Evolutionary conservation across 2,113 vertebrate species (phyloP), one percentile per base, ranked within the genome.

Genomic region (Centropristis striata): DNA sequence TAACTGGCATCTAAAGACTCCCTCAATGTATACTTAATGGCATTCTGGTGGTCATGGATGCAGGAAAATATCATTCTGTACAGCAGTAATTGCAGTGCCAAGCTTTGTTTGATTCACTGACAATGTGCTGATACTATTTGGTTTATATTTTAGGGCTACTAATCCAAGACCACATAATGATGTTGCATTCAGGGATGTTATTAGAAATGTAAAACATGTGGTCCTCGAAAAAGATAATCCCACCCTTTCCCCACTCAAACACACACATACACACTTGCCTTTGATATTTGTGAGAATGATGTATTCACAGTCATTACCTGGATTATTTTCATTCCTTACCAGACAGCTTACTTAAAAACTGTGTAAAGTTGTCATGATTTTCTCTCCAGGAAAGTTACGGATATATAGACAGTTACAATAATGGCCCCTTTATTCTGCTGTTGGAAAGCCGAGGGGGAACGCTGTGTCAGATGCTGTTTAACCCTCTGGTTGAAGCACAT

Each of bases 151-250:
- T 80, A 50, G 21, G n/a, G 72, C 64, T 50, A 49, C 76, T 79
- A 77, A 68, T 81, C 42, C 25, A 54, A 75, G 32, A 71, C 64
- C 25, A 2, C 32, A 70, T 70, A 58, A 82, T 64, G 63, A 68
- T 55, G 27, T 50, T 21, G 16, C 51, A 69, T 66, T 25, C 32
- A 58, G 32, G 61, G 32, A 75, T 49, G 57, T 8, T 42, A 18
- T 47, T 27, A 32, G 64, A 80, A 78, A 77, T 81, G n/a, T 65
- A 55, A 72, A 88, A 50, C 64, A 82, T 71, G 41, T 58, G 57
- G 36, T 75, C 65, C 65, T 83, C 54, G 18, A 90, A 86, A 39
- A 83, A 8, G 15, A 41, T 23, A 27, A 32, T 4, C 32, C 14
- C 14, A 14, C 8, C 11, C 69, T 0, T 14, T 42, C 13, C 59